Percentiles rank a stretch among this genome's conserved stretches.
These are phyloP conservation scores for Rhyzopertha dominica DNA, from an alignment of 1,140 invertebrate species.

Conservation along the genomic window DNA sequence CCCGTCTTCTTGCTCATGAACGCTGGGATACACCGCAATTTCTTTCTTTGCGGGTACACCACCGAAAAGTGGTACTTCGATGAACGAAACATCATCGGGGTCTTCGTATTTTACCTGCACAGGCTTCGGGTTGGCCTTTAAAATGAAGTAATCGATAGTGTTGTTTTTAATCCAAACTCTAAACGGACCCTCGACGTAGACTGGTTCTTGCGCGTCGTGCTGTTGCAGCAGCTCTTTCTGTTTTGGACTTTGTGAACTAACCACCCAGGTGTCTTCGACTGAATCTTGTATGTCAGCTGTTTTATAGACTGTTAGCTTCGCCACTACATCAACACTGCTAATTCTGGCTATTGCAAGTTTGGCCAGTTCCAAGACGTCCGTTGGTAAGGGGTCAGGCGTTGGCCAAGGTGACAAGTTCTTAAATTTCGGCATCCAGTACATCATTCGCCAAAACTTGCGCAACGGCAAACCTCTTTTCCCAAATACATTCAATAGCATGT, in stretches of 20 bases:
- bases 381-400: constrained; percentile 68
- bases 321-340: constrained; percentile 75
- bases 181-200: constrained; percentile 87
- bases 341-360: constrained; percentile 82
- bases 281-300: constrained; percentile 67
- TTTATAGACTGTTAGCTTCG: constrained; percentile 64
- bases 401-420: constrained; percentile 87
- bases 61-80: constrained; percentile 57
- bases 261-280: constrained; percentile 89
- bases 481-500: constrained; percentile 78
- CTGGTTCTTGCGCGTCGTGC: constrained; percentile 61
- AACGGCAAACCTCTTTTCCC: constrained; percentile 72
- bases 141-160: constrained; percentile 78
- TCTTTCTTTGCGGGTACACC: constrained; percentile 43
- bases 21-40: constrained; percentile 51
- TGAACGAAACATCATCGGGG: constrained; percentile 63
- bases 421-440: constrained; percentile 99
- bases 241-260: constrained; percentile 76
- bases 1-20: constrained; percentile 94
- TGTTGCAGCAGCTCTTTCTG: constrained; percentile 72
- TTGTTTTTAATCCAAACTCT: constrained; percentile 72
- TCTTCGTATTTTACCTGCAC: constrained; percentile 47
- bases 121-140: constrained; percentile 61
- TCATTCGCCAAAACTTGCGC: constrained; percentile 83
- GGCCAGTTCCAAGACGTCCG: constrained; percentile 75